These are phyloP conservation scores for Cephus pulcher DNA, from an alignment of 2,888 invertebrate genomes.

Conservation along the genomic window DNA sequence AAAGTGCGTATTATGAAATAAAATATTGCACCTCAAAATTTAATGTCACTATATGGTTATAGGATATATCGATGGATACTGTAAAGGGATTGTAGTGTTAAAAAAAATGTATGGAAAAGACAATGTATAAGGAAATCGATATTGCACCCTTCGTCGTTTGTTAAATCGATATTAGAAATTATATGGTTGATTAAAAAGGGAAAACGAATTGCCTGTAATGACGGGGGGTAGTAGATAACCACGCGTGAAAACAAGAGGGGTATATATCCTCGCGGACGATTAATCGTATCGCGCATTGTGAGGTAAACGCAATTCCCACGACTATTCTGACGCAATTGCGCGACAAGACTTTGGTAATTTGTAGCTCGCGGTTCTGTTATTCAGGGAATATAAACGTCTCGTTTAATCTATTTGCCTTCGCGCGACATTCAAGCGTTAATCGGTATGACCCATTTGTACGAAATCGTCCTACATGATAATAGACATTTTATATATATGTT, in stretches of 20 bases:
- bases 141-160: not conserved
- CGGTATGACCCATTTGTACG: not conserved
- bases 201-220: not conserved
- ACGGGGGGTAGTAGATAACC: not conserved
- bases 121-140: not conserved
- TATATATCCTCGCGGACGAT: not conserved
- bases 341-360: not conserved
- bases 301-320: not conserved
- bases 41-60: not conserved
- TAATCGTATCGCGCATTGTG: not conserved
- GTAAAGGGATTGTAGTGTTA: not conserved
- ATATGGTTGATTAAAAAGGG: not conserved
- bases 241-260: not conserved
- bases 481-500: not conserved
- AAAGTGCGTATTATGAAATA: not conserved
- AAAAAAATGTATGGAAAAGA: not conserved
- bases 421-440: not conserved
- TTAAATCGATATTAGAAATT: not conserved
- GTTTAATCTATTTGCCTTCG: not conserved
- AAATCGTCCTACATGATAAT: not conserved
- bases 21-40: not conserved
- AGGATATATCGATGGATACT: not conserved
- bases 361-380: not conserved
- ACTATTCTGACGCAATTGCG: not conserved
- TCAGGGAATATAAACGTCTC: not conserved